Percentiles rank a stretch among this genome's conserved stretches.
phyloP scores from a whole-genome alignment of 2,113 vertebrate genomes.

The Caloenas nicobarica region DNA sequence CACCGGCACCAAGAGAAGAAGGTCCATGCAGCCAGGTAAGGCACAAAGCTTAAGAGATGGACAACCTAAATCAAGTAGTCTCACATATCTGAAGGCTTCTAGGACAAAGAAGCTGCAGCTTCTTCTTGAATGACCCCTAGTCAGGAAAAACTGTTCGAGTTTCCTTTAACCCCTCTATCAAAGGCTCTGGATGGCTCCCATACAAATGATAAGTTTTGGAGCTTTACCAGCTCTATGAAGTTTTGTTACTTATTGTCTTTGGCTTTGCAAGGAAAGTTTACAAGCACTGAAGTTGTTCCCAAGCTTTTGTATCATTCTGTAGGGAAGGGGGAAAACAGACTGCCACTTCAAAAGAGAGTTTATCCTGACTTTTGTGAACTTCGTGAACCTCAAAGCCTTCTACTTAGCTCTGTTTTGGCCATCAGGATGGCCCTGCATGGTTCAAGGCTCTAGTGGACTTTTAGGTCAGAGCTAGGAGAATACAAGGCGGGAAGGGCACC shows the following conservation, averaged over 20 bases:
- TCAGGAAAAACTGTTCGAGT: not conserved
- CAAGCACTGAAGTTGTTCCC: not conserved
- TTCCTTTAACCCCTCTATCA: not conserved
- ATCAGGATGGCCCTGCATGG: not conserved
- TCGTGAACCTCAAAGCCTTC: not conserved
- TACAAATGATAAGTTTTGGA: slow-evolving; percentile 41
- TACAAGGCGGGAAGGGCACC: not conserved
- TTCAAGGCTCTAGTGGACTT: not conserved
- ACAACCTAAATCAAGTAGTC: not conserved
- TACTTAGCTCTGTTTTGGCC: not conserved
- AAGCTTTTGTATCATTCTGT: not conserved
- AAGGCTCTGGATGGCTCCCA: slow-evolving; percentile 25
- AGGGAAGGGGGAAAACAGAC: not conserved
- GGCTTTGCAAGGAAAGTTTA: slow-evolving; percentile 28
- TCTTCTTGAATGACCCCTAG: not conserved
- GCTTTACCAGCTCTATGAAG: slow-evolving; percentile 30
- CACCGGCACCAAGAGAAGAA: not conserved
- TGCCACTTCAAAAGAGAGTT: slow-evolving; percentile 29
- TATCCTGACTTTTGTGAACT: not conserved
- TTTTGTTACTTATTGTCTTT: slow-evolving; percentile 54
- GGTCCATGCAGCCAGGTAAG: not conserved
- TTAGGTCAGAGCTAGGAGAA: not conserved
- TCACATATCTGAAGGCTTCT: not conserved
- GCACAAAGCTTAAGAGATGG: not conserved
- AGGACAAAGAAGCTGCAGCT: not conserved